Base-by-base conservation (phyloP, 2,888 invertebrate genomes). In the Creontiades dilutus region DNA sequence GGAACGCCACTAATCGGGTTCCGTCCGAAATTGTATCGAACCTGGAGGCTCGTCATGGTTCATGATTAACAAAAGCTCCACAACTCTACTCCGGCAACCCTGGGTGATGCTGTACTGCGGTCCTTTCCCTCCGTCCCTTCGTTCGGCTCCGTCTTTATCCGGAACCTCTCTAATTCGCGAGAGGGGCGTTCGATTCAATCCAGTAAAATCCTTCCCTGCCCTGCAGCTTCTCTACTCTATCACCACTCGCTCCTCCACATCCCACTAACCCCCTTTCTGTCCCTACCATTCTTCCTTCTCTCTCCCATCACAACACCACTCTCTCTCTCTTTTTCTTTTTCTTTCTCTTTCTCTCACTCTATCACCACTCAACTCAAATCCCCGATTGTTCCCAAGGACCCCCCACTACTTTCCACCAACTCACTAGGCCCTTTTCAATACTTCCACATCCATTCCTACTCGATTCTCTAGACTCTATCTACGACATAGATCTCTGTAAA, bases 301-400 rank as follows among this genome's bases (percentile, higher is more conserved):
- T 19, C 75, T 13, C 23, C 75, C 75, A 16, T 19, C 16, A 57
- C 57, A 57, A 16, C n/a, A 57, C 57, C 9, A 75, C 7, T 13
- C 9, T 75, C 28, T 19, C 7, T 37, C 37, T 75, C 75, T 75
- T 12, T 75, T 3, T 75, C 2, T 14, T n/a, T n/a, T n/a, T n/a
- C 28, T 19, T 37, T 37, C 37, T 75, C 75, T 75, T 12, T 75
- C 12, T 75, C 2, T 14, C 16, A 16, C 78, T 78, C 78, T 78
- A n/a, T 78, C 37, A n/a, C 78, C 78, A 78, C 78, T 78, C 78
- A 78, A 78, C 78, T 78, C 78, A 78, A 78, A 78, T 78, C 78
- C 46, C 78, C 78, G 37, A 78, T 78, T 78, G 78, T 78, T 27
- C 23, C 23, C 37, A n/a, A 7, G 23, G 68, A 68, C 68, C 46